Conservation (phyloP, 2,113 vertebrate species). For the Aphyosemion australe region DNA sequence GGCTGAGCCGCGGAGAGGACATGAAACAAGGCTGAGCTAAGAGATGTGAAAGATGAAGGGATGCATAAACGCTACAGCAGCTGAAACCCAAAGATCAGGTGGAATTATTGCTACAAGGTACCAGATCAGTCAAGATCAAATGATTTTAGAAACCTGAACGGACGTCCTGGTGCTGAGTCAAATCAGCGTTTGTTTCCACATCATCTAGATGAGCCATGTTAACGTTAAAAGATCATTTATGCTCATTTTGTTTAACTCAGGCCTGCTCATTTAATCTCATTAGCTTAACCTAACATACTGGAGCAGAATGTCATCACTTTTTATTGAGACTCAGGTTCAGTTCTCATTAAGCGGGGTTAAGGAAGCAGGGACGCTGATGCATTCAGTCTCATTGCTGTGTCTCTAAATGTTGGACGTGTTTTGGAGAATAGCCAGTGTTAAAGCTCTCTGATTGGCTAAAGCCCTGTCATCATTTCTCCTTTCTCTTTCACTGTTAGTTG, state of each 20-base stretch:
- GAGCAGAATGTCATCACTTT: neutral
- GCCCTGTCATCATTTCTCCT: no score
- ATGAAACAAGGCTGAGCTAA: conserved; percentile 18
- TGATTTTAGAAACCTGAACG: no score
- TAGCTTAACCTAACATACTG: neutral
- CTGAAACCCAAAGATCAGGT: neutral
- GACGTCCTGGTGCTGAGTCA: no score
- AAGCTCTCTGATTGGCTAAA: no score
- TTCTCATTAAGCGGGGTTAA: neutral
- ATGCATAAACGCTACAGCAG: neutral
- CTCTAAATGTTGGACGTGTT: neutral
- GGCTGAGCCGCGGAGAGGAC: conserved; percentile 7
- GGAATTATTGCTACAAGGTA: neutral
- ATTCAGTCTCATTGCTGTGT: neutral
- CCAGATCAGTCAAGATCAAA: no score
- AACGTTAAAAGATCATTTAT: neutral
- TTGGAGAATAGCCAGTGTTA: neutral
- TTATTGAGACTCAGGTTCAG: neutral
- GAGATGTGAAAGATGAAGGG: conserved; percentile 10
- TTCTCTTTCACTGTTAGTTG: no score
- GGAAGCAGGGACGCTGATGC: neutral
- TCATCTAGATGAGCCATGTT: neutral
- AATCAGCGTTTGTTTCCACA: neutral
- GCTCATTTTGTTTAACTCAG: neutral
- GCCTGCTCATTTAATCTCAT: neutral